Evolutionary conservation across 2,797 vertebrate species (phyloP).

Genomic region (Huso huso): DNA sequence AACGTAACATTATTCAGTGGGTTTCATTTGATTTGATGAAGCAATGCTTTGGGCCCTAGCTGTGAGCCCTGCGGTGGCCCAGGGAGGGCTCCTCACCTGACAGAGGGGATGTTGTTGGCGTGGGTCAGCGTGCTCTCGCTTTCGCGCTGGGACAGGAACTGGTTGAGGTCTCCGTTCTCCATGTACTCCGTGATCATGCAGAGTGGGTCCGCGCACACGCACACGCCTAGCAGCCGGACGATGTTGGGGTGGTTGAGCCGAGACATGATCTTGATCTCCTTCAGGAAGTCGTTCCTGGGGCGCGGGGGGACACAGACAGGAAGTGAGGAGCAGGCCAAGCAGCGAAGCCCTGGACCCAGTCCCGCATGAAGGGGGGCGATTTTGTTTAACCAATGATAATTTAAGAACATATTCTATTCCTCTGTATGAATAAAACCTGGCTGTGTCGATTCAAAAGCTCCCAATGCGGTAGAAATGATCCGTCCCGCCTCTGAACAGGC

Average conservation of each 20-base stretch:
- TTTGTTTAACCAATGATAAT: no score
- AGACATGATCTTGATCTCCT: conserved; percentile 82
- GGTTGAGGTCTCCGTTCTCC: conserved; percentile 65
- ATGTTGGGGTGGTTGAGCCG: conserved; percentile 77
- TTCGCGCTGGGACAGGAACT: conserved; percentile 71
- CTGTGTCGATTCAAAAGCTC: no score
- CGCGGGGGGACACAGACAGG: neutral
- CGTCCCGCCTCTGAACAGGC: no score
- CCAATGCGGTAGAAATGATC: no score
- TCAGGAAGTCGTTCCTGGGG: conserved; percentile 72
- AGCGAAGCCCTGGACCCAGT: no score
- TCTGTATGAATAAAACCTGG: no score
- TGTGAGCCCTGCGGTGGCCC: neutral
- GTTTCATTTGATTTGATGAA: neutral
- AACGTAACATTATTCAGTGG: neutral
- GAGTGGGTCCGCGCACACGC: conserved; percentile 66
- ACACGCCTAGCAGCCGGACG: conserved; percentile 76
- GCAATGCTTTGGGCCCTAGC: neutral
- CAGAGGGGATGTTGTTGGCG: conserved; percentile 62
- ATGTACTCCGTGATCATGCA: conserved; percentile 68
- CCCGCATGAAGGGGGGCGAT: no score
- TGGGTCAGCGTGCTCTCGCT: conserved; percentile 64
- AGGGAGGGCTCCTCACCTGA: conserved; percentile 46
- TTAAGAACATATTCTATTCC: no score
- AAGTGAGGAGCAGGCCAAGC: neutral